A percentile compares a stretch with the other conserved stretches of the same genome.
These are phyloP conservation scores for Ericerus pela DNA, from an alignment of 1,140 invertebrate genomes.

Conservation along the genomic window DNA sequence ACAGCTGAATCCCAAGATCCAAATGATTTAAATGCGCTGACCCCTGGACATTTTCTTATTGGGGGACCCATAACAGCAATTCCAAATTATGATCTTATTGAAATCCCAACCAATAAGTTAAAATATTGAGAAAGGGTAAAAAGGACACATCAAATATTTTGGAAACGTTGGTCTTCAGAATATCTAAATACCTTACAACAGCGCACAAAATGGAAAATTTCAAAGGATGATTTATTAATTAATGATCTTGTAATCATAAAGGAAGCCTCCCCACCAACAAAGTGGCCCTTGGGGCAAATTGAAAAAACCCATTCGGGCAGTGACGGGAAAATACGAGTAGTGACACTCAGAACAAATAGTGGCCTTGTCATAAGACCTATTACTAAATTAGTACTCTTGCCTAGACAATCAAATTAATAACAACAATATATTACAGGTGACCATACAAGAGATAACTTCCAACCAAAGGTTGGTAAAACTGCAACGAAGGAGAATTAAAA, in stretches of 20 bases:
- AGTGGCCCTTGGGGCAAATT: neutral
- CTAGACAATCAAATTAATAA: too few relatives aligned
- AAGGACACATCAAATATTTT: neutral
- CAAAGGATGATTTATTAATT: neutral
- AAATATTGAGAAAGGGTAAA: neutral
- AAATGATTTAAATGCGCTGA: conserved; percentile 16
- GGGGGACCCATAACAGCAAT: neutral
- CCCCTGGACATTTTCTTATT: neutral
- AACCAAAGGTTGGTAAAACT: too few relatives aligned
- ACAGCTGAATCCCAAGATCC: conserved; percentile 21
- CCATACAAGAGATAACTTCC: too few relatives aligned
- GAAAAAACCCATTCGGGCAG: neutral
- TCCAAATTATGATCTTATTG: neutral
- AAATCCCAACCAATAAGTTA: neutral
- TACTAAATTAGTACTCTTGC: too few relatives aligned
- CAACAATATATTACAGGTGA: too few relatives aligned
- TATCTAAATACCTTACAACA: neutral
- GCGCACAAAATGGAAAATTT: neutral
- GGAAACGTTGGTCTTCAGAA: neutral
- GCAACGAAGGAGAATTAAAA: too few relatives aligned
- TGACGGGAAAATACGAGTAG: neutral
- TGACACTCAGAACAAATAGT: too few relatives aligned
- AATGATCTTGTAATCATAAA: neutral
- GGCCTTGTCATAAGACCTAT: too few relatives aligned
- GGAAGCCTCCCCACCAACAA: neutral